A percentile compares a stretch with the other conserved stretches of the same genome.
These are phyloP conservation scores for Acrocyrtus sp. DNA, from an alignment of 2,888 invertebrate genomes.

Conservation along the genomic window DNA sequence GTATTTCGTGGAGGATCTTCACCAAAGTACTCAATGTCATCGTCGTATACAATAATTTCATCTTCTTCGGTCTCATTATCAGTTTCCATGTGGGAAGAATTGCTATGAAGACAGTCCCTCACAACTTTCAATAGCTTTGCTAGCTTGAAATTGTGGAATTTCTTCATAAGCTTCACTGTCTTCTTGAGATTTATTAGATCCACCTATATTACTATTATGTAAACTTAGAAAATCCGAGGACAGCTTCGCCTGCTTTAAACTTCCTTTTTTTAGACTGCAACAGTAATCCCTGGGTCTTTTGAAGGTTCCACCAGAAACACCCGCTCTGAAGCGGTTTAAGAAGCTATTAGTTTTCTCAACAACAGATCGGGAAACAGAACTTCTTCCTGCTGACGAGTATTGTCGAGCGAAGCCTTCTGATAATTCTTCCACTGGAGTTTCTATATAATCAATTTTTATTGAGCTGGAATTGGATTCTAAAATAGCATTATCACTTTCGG, in stretches of 20 bases:
- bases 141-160: neutral
- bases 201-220: too few species aligned
- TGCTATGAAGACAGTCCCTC: too few species aligned
- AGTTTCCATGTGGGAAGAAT: neutral
- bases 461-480: neutral
- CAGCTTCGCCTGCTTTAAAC: conserved; percentile 10
- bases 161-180: conserved; percentile 19
- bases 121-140: too few species aligned
- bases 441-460: neutral
- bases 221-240: too few species aligned
- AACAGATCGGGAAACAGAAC: neutral
- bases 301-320: neutral
- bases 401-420: conserved; percentile 19
- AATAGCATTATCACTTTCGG: too few species aligned
- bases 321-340: too few species aligned
- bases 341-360: conserved; percentile 7
- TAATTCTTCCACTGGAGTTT: neutral
- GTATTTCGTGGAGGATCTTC: neutral
- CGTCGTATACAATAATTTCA: conserved; percentile 16
- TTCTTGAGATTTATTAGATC: too few species aligned
- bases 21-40: neutral
- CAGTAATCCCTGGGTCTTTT: conserved; percentile 11
- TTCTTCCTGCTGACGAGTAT: conserved; percentile 7
- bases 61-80: neutral
- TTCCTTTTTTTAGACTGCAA: neutral